Conservation (phyloP, 1,140 invertebrate genomes). For the Ceratitis capitata region DNA sequence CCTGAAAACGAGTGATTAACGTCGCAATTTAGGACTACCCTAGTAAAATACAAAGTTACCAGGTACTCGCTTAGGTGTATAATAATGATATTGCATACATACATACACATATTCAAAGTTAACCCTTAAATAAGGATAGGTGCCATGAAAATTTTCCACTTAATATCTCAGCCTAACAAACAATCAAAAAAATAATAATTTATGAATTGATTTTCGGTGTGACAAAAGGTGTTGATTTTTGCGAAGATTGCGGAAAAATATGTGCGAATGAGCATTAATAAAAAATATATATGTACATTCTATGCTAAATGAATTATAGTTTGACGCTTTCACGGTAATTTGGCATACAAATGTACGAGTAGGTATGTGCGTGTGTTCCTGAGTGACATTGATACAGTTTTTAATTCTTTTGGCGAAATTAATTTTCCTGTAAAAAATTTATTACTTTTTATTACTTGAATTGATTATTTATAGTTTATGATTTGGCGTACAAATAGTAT, state of each 20-base stretch:
- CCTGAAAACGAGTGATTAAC: too few relatives aligned
- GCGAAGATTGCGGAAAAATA: neutral
- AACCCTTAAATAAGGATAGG: neutral
- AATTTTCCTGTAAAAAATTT: neutral
- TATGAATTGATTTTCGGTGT: neutral
- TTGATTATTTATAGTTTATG: neutral
- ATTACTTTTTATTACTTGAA: neutral
- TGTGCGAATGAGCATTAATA: neutral
- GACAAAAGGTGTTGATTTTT: neutral
- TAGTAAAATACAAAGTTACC: too few relatives aligned
- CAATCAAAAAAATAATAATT: neutral
- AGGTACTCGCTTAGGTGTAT: too few relatives aligned
- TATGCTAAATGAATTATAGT: neutral
- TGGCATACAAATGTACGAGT: too few relatives aligned
- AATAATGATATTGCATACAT: too few relatives aligned
- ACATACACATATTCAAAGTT: neutral
- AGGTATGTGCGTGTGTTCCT: too few relatives aligned
- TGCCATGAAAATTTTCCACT: neutral
- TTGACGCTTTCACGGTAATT: neutral
- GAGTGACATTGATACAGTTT: too few relatives aligned
- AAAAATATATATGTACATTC: too few relatives aligned
- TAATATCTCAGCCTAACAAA: neutral
- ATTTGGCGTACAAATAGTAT: too few relatives aligned
- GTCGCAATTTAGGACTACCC: too few relatives aligned
- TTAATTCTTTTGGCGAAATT: too few relatives aligned